Evolutionary conservation across 2,797 vertebrate genomes (phyloP).

Genomic region (Lacerta bilineata): DNA sequence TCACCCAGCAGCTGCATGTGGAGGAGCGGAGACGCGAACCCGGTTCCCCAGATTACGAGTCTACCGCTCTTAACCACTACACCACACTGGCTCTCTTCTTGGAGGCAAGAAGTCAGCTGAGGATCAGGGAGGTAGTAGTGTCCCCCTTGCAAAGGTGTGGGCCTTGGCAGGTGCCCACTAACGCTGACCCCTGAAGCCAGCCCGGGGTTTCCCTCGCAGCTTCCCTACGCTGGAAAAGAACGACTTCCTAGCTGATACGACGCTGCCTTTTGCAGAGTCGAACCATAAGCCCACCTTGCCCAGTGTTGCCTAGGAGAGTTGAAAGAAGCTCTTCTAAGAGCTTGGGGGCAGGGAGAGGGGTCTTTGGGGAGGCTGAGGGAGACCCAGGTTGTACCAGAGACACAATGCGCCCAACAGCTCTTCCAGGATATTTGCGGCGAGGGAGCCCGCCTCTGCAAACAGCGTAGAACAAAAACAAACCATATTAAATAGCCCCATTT

Average conservation of each 20-base stretch:
- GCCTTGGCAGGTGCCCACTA: too few species aligned
- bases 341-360: background rate
- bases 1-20: too few species aligned
- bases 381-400: background rate
- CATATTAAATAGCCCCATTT: background rate
- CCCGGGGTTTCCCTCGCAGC: too few species aligned
- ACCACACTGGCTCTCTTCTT: too few species aligned
- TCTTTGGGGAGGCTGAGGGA: background rate
- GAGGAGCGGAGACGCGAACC: fast-evolving
- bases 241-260: background rate
- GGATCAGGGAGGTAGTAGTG: too few species aligned
- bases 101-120: too few species aligned
- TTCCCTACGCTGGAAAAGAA: background rate
- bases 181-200: too few species aligned
- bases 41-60: too few species aligned
- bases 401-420: too few species aligned
- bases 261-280: background rate
- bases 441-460: background rate
- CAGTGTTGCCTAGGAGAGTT: background rate
- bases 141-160: too few species aligned
- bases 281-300: background rate
- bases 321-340: background rate
- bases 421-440: background rate
- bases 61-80: too few species aligned
- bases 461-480: background rate